These are phyloP conservation scores for Sitta carolinensis DNA, from an alignment of 2,797 vertebrate genomes.

Conservation along the genomic window DNA sequence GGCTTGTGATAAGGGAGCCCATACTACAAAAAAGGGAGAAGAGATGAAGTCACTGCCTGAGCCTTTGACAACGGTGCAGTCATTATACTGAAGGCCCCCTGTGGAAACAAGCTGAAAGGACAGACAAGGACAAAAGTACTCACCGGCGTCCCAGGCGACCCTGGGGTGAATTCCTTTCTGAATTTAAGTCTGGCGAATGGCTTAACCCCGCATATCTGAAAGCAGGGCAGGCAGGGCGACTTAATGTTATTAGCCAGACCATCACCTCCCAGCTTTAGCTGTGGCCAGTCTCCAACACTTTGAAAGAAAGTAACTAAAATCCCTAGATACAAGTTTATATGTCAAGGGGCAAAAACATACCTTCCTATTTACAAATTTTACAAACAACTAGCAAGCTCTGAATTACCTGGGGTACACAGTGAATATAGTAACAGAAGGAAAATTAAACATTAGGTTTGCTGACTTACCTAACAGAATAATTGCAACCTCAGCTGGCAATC, in stretches of 20 bases:
- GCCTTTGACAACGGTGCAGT: not conserved
- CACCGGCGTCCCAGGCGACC: not conserved
- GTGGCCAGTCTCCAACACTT: not conserved
- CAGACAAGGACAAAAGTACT: not conserved
- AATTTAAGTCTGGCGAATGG: not conserved
- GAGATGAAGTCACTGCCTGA: not conserved
- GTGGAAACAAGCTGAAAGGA: not conserved
- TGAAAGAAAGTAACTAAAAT: not conserved
- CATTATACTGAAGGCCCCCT: not conserved
- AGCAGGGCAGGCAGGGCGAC: not conserved
- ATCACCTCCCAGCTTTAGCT: not conserved
- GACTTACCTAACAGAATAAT: not conserved
- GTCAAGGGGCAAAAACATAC: not conserved
- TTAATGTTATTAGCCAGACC: slow-evolving; percentile 19
- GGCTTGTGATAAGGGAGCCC: not conserved
- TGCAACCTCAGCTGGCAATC: not conserved
- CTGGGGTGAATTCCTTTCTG: not conserved
- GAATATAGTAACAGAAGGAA: not conserved
- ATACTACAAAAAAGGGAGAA: not conserved
- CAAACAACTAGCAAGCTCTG: not conserved
- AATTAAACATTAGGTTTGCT: not conserved
- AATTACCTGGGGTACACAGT: not conserved
- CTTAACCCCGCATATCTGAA: not conserved
- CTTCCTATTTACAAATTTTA: not conserved
- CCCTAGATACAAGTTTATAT: not conserved